phyloP scores from a whole-genome alignment of 2,888 invertebrate species.

The Heliconius cydno region DNA sequence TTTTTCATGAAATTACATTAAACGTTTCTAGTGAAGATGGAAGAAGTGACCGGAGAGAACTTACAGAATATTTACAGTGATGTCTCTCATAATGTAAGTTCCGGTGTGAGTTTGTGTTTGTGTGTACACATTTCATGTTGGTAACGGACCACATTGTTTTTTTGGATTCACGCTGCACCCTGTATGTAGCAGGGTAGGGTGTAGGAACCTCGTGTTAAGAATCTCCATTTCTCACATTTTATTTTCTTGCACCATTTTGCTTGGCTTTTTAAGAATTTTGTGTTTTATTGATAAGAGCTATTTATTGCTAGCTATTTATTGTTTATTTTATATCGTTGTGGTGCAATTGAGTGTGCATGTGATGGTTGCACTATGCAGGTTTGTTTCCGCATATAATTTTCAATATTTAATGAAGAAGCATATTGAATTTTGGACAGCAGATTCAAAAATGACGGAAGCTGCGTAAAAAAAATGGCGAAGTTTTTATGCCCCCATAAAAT shows the following conservation, averaged over 20 bases:
- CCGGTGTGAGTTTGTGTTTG: background rate
- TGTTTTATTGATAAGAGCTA: background rate
- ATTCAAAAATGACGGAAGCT: too few species aligned
- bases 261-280: background rate
- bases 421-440: too few species aligned
- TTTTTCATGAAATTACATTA: background rate
- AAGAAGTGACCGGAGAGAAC: conserved; percentile 18
- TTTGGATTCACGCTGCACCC: background rate
- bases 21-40: conserved; percentile 13
- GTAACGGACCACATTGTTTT: background rate
- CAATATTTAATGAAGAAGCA: too few species aligned
- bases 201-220: background rate
- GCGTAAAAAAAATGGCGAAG: too few species aligned
- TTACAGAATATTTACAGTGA: conserved; percentile 6
- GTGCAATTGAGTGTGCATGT: background rate
- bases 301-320: too few species aligned
- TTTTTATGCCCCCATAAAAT: too few species aligned
- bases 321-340: background rate
- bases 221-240: background rate
- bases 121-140: background rate
- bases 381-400: too few species aligned
- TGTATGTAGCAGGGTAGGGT: background rate
- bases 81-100: conserved; percentile 27
- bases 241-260: background rate
- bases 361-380: background rate